These are phyloP conservation scores for Hypomesus transpacificus DNA, from an alignment of 2,113 vertebrate species.

Conservation along the genomic window DNA sequence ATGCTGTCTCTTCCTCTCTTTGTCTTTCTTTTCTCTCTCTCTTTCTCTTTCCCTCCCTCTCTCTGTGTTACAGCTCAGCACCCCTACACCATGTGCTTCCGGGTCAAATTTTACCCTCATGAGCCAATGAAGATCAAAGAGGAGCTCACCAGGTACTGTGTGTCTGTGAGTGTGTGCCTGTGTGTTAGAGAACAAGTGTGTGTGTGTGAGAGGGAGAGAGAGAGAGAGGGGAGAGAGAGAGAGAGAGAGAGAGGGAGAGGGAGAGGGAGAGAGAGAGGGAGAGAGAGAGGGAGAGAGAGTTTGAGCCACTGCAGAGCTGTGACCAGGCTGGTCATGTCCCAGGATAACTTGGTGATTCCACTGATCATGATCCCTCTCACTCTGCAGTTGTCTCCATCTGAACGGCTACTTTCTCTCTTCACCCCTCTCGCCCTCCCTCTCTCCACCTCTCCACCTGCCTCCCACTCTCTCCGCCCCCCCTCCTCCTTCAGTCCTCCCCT, in stretches of 20 bases:
- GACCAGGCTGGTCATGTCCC: not conserved
- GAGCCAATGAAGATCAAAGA: constrained; percentile 99
- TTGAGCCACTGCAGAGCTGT: not conserved
- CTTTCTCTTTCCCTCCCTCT: not conserved
- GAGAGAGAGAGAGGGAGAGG: not conserved
- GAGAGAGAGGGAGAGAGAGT: not conserved
- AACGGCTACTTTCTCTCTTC: not conserved
- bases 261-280: not conserved
- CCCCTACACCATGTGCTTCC: constrained; percentile 98
- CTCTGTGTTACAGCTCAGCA: constrained; percentile 80
- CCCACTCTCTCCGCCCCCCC: too few species aligned
- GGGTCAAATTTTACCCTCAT: constrained; percentile 98
- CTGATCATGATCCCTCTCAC: not conserved
- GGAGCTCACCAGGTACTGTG: constrained; percentile 92
- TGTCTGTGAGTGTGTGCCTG: not conserved
- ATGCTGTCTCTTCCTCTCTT: not conserved
- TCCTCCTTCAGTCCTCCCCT: too few species aligned
- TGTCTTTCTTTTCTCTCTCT: not conserved
- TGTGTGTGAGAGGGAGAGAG: not conserved
- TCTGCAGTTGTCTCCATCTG: not conserved
- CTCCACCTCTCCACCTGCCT: not conserved
- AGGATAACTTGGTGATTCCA: not conserved
- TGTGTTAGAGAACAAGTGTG: not conserved
- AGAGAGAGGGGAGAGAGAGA: not conserved
- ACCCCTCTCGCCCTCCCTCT: not conserved